Evolutionary conservation across 64 coral and sea anemone species (phyloP).

Genomic region (Stylophora pistillata): DNA sequence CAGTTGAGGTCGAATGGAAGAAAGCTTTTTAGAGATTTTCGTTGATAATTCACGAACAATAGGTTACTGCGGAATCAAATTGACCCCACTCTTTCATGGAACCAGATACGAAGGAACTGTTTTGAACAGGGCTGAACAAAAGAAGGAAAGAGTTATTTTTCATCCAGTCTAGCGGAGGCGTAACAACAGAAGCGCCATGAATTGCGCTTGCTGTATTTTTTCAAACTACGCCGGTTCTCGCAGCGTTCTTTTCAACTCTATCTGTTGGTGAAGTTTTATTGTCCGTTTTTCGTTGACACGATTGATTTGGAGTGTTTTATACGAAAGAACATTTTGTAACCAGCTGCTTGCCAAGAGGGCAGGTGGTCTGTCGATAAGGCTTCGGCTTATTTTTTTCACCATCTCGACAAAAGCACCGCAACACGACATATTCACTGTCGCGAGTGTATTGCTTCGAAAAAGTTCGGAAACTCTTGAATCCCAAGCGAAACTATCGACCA

Average conservation of each 20-base stretch:
- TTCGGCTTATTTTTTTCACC: background rate
- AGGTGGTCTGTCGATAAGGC: background rate
- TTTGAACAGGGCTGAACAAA: background rate
- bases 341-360: background rate
- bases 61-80: background rate
- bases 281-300: background rate
- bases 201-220: background rate
- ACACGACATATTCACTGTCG: background rate
- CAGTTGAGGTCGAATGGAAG: background rate
- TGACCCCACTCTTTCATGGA: background rate
- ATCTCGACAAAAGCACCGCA: constrained; percentile 6
- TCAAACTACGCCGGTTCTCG: background rate
- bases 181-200: background rate
- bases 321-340: background rate
- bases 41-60: constrained; percentile 2
- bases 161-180: background rate
- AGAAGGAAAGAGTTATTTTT: background rate
- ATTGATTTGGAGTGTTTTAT: background rate
- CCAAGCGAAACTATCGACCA: background rate
- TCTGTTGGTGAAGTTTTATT: constrained; percentile 9
- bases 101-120: background rate
- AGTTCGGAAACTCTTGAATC: background rate
- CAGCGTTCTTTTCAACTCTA: background rate
- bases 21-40: background rate
- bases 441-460: background rate